These are phyloP conservation scores for Sardina pilchardus DNA, from an alignment of 2,113 vertebrate species.

Conservation along the genomic window DNA sequence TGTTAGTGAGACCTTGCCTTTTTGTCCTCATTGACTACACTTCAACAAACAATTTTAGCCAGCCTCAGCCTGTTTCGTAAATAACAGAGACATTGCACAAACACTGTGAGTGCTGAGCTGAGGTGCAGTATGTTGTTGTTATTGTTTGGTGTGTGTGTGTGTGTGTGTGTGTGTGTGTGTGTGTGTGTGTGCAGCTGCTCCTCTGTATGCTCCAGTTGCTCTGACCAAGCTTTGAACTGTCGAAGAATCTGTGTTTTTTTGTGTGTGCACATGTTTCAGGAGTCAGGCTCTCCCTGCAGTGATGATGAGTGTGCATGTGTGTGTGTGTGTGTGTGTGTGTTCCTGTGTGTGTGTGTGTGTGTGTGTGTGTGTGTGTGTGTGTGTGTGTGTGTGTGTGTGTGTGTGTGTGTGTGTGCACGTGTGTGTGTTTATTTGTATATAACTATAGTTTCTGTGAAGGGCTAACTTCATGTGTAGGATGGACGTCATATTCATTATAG, in stretches of 20 bases:
- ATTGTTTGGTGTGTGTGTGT: neutral
- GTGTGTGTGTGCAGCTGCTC: conserved; percentile 3
- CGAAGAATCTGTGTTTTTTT: neutral
- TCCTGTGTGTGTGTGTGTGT: neutral
- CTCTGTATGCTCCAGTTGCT: neutral
- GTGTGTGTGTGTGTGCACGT: neutral
- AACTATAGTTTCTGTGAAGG: no score
- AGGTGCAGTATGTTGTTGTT: no score
- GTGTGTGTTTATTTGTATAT: no score
- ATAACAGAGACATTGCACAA: neutral
- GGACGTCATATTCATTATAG: no score
- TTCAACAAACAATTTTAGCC: neutral
- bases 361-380: neutral
- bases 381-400: neutral
- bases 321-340: neutral
- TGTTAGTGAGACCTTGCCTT: neutral
- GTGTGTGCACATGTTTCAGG: neutral
- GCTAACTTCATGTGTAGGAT: neutral
- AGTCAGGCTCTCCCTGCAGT: neutral
- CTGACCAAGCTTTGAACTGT: conserved; percentile 25
- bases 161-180: neutral
- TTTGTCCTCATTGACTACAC: neutral
- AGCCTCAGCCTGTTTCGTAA: neutral
- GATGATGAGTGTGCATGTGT: neutral
- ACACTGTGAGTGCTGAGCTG: neutral